Evolutionary conservation across 2,888 invertebrate species (phyloP).

Genomic region (Scaptomyza cyrtandrae): DNA sequence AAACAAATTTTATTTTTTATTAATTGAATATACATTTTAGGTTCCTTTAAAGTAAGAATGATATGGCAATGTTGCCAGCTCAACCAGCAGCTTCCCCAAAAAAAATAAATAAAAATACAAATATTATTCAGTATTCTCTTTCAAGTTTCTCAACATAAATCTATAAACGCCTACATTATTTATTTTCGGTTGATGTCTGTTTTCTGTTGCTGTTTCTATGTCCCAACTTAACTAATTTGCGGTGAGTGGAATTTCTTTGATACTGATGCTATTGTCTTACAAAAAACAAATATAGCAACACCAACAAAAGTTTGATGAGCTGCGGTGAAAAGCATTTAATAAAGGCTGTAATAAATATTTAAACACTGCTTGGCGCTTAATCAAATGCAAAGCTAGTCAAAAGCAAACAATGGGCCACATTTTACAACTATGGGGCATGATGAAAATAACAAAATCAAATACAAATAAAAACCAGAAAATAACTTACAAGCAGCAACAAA

Average conservation of each 20-base stretch:
- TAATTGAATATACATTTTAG: no score
- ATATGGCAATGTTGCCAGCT: conserved; percentile 13
- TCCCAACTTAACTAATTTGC: conserved; percentile 46
- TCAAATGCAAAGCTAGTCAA: conserved; percentile 59
- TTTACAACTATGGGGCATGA: conserved; percentile 66
- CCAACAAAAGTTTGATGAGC: conserved; percentile 46
- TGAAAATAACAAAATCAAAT: conserved; percentile 45
- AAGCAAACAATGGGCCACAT: conserved; percentile 70
- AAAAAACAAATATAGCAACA: conserved; percentile 14
- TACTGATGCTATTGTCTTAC: conserved; percentile 38
- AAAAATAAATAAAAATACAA: no score
- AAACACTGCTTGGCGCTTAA: conserved; percentile 60
- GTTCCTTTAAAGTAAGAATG: conserved; percentile 42
- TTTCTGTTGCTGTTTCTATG: conserved; percentile 8
- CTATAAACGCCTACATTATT: conserved; percentile 55
- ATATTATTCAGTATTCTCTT: conserved; percentile 37
- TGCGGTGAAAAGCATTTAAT: conserved; percentile 71
- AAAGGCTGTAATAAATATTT: conserved; percentile 71
- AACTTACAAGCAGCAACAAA: conserved; percentile 1
- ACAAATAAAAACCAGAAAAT: conserved; percentile 6
- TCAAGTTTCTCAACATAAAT: conserved; percentile 51
- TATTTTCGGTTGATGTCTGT: conserved; percentile 32
- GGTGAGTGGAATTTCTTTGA: conserved; percentile 59
- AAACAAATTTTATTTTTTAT: no score
- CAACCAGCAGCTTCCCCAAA: background rate